Percentiles rank a stretch among this genome's conserved stretches.
Evolutionary conservation across 2,797 vertebrate species (phyloP).

Genomic region (Pipistrellus pygmaeus): DNA sequence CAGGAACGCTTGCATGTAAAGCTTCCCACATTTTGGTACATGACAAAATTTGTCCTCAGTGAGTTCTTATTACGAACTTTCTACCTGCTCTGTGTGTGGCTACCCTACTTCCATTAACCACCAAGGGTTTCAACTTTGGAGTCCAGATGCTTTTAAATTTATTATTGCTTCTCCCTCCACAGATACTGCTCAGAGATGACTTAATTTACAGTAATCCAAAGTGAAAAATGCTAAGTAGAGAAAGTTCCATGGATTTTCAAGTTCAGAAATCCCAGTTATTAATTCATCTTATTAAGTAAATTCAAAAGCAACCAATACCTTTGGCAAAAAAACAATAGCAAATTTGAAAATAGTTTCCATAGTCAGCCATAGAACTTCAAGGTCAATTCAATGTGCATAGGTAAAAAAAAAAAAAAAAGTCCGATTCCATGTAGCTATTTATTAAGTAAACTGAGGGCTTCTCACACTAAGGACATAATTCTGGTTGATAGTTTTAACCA

Average conservation of each 20-base stretch:
- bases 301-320: neutral
- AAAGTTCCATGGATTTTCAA: neutral
- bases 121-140: slow-evolving; percentile 5
- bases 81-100: neutral
- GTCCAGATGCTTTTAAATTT: slow-evolving; percentile 34
- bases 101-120: slow-evolving; percentile 23
- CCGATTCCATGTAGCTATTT: neutral
- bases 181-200: slow-evolving; percentile 9
- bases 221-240: neutral
- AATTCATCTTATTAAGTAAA: neutral
- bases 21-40: neutral
- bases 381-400: neutral
- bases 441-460: neutral
- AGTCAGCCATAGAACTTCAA: neutral
- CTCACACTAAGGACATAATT: neutral
- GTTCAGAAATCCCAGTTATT: slow-evolving; percentile 8
- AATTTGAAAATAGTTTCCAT: slow-evolving; percentile 4
- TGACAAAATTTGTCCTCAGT: neutral
- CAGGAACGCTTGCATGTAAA: neutral
- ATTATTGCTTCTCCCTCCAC: neutral
- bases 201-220: slow-evolving; percentile 49
- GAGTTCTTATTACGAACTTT: slow-evolving; percentile 27
- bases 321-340: neutral
- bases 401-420: neutral
- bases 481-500: neutral